These are phyloP conservation scores for Pseudorasbora parva DNA, from an alignment of 2,113 vertebrate species.

Conservation along the genomic window DNA sequence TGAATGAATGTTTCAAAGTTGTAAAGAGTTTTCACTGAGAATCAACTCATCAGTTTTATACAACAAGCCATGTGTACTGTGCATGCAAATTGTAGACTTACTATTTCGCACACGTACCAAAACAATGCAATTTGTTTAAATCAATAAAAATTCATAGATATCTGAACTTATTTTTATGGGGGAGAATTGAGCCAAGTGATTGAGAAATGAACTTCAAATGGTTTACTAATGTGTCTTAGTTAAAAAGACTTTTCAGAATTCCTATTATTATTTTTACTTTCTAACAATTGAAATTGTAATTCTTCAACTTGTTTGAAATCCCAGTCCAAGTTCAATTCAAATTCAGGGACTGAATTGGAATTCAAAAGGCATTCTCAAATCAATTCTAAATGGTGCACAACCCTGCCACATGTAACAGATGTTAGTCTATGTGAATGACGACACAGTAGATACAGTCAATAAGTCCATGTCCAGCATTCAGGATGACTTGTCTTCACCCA, in stretches of 20 bases:
- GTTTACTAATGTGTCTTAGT: too few relatives aligned
- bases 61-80: too few relatives aligned
- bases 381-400: background rate
- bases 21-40: too few relatives aligned
- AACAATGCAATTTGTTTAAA: too few relatives aligned
- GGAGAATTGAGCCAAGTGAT: too few relatives aligned
- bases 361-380: background rate
- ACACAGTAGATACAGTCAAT: slow-evolving; percentile 47
- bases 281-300: background rate
- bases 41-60: too few relatives aligned
- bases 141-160: too few relatives aligned
- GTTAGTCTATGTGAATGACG: slow-evolving; percentile 36
- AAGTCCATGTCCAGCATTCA: slow-evolving; percentile 43
- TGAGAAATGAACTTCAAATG: too few relatives aligned
- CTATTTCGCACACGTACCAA: too few relatives aligned
- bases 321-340: background rate
- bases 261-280: background rate
- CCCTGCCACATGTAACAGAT: background rate
- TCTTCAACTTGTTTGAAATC: background rate
- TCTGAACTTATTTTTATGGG: too few relatives aligned
- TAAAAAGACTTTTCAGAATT: background rate
- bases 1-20: too few relatives aligned
- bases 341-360: background rate
- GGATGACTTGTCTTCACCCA: slow-evolving; percentile 49
- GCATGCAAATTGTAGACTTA: too few relatives aligned